Conservation (phyloP, 2,888 invertebrate species). For the Agapostemon virescens region DNA sequence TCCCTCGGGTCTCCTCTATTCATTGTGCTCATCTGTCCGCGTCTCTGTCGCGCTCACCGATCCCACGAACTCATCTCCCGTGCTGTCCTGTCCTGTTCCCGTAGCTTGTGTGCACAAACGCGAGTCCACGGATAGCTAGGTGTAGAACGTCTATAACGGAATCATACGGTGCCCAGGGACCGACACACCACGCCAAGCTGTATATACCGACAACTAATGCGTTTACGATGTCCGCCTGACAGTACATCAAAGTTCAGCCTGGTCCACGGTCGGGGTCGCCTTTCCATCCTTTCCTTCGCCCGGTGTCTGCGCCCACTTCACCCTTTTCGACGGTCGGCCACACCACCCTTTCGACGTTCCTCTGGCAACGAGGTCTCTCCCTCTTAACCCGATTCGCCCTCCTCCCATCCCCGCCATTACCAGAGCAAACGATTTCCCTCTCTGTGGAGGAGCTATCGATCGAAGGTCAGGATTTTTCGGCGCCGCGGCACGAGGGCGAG, state of each 20-base stretch:
- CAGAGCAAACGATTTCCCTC: conserved; percentile 30
- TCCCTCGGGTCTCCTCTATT: conserved; percentile 29
- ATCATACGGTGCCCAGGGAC: conserved; percentile 51
- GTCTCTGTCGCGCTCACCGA: conserved; percentile 46
- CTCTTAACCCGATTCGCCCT: conserved; percentile 54
- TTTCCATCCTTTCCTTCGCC: conserved; percentile 34
- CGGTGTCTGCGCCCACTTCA: conserved; percentile 21
- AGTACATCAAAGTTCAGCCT: conserved; percentile 76
- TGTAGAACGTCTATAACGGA: conserved; percentile 68
- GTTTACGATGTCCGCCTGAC: conserved; percentile 78
- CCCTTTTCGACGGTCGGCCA: conserved; percentile 23
- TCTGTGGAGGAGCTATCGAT: conserved; percentile 19
- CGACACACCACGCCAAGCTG: conserved; percentile 34
- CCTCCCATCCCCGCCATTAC: neutral
- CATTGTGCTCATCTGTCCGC: conserved; percentile 36
- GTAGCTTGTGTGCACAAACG: conserved; percentile 25
- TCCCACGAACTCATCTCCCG: conserved; percentile 43
- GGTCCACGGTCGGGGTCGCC: conserved; percentile 54
- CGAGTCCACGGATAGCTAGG: conserved; percentile 45
- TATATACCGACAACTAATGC: conserved; percentile 74
- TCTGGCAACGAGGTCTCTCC: neutral
- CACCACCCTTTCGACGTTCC: neutral
- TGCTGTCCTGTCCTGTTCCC: neutral
- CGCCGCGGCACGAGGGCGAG: neutral
- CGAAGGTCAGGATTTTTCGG: conserved; percentile 25